Percentiles rank a stretch among this genome's conserved stretches.
phyloP scores from a whole-genome alignment of 2,797 vertebrate species.

The Bufotes viridis region DNA sequence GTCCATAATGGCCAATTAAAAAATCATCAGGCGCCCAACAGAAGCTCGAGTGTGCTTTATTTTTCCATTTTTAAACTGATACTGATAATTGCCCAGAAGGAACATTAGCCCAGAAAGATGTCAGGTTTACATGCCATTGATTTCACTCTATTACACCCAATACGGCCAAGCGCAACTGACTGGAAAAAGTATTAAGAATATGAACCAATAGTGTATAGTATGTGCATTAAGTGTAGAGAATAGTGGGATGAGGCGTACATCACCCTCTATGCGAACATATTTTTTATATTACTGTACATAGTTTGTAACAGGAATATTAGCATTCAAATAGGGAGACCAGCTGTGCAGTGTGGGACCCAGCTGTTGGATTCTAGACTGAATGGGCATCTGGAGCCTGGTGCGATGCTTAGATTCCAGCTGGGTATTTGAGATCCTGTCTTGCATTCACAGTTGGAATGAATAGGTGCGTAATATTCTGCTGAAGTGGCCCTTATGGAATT shows the following conservation, averaged over 20 bases:
- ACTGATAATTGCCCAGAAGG: conserved; percentile 65
- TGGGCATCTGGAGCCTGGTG: conserved; percentile 70
- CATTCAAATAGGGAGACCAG: conserved; percentile 69
- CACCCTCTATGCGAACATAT: conserved; percentile 59
- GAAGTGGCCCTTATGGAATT: conserved; percentile 65
- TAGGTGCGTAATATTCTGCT: conserved; percentile 68
- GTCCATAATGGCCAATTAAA: conserved; percentile 67
- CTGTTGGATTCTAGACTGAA: conserved; percentile 65
- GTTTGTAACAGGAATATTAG: conserved; percentile 69
- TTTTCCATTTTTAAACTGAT: conserved; percentile 64
- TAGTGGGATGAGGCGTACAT: conserved; percentile 63
- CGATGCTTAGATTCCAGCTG: conserved; percentile 69
- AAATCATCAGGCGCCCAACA: conserved; percentile 65
- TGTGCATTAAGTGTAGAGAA: conserved; percentile 61
- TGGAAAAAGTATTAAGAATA: conserved; percentile 63
- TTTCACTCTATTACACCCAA: conserved; percentile 58
- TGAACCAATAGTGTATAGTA: conserved; percentile 44
- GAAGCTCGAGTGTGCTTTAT: conserved; percentile 63
- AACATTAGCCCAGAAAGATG: conserved; percentile 63
- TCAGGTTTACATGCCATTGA: conserved; percentile 62
- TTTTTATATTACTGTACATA: conserved; percentile 67
- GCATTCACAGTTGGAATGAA: conserved; percentile 70
- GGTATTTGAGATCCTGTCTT: conserved; percentile 70
- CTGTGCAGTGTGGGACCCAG: conserved; percentile 68
- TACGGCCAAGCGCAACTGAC: conserved; percentile 66